Conservation (phyloP, 2,113 vertebrate species). For the Athene noctua region DNA sequence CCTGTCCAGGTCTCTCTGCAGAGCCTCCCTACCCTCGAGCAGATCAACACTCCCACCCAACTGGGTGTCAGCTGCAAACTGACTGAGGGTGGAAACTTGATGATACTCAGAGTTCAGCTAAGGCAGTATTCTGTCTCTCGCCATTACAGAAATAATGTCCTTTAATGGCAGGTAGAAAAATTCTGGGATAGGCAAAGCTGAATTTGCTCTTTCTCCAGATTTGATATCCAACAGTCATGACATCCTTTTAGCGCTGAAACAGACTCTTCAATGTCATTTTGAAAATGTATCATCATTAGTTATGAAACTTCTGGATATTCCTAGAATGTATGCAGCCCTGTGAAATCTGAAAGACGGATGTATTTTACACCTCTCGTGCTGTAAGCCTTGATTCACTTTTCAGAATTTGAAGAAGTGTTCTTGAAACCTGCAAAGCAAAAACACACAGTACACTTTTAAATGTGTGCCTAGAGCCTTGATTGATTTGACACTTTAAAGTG, state of each 20-base stretch:
- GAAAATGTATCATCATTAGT: not conserved
- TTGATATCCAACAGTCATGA: not conserved
- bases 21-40: too few relatives aligned
- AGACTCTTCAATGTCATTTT: not conserved
- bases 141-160: not conserved
- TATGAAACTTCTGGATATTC: not conserved
- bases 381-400: not conserved
- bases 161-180: not conserved
- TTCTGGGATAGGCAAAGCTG: not conserved
- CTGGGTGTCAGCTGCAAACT: too few relatives aligned
- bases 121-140: not conserved
- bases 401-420: not conserved
- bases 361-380: not conserved
- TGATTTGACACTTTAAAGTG: not conserved
- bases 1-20: too few relatives aligned
- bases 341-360: not conserved
- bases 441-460: not conserved
- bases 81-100: not conserved
- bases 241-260: not conserved
- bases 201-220: not conserved
- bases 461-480: not conserved
- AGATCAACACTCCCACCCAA: too few relatives aligned
- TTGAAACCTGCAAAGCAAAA: not conserved
- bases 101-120: not conserved
- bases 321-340: not conserved